Evolutionary conservation across 2,113 vertebrate genomes (phyloP), one percentile per base, ranked within the genome.

Genomic region (Riparia riparia): DNA sequence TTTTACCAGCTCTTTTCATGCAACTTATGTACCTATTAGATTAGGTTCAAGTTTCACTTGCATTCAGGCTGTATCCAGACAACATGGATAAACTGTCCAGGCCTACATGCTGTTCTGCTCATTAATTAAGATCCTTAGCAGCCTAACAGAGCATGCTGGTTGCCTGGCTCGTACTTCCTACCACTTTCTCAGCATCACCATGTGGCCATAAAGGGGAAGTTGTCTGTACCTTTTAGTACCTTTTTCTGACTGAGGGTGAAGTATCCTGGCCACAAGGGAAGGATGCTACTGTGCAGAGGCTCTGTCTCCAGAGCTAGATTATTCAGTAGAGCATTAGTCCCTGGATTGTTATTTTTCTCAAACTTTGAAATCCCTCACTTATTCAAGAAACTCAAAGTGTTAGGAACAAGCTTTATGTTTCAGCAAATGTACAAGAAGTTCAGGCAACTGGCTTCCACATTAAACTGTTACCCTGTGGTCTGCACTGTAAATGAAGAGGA

Each of bases 391-490:
- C 50, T 95, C 81, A 90, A 86, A 91, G 57, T 72, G 39, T 81
- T 76, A 70, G 60, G 57, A 68, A 91, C 89, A 89, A 89, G 50
- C 73, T 93, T 92, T 54, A 71, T 54, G 72, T 73, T 68, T 63
- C 70, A 93, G 60, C 16, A 96, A 95, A 83, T 68, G 73, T 82
- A 82, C 88, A 90, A 92, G 53, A 88, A 41, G 42, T 72, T 92
- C 50, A 21, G 70, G 78, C 45, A 84, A 86, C 68, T 71, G 89
- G 58, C 51, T 82, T 69, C 60, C 82, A 87, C 69, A 86, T 92
- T 90, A 93, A 96, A 86, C 18, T 76, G 60, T 93, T 91, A 89
- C 65, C 76, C 72, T 68, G n/a, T 91, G 47, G 66, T 95, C 80
- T 90, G 45, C 50, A 14, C 61, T 84, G 7, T 82, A 93, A 89